Base-by-base conservation (phyloP, 2,797 vertebrate genomes). In the Sebastes iracundus region DNA sequence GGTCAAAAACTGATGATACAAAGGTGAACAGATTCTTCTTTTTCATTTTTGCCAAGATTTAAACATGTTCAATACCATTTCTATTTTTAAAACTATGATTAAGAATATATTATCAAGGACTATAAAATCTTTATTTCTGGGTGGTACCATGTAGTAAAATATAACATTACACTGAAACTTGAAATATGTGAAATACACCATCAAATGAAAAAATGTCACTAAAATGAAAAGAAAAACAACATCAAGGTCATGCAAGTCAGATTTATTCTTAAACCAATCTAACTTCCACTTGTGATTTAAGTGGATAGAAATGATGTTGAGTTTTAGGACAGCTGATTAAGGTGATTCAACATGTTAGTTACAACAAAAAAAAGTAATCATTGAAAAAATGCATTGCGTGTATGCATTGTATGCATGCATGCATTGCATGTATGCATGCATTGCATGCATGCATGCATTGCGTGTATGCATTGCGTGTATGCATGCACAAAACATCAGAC, bases 201-300 rank as follows among this genome's bases (percentile, higher is more conserved):
- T 62, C 12, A 46, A 62, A 22, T 14, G 32, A 49, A 30, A 14
- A 33, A 18, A 46, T 7, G 0, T 18, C 16, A 7, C 4, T 11
- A 52, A 72, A 59, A 70, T 25, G 2, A 25, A 28, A 61, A 46
- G 5, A 35, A 62, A 55, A 38, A 30, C 2, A 59, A 53, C 3
- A 58, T 3, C 9, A 25, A 11, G 0, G 2, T 65, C 4, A 13
- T 27, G 7, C 2, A 77, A 56, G 42, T 49, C 6, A 69, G 63
- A 81, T 91, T 93, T 91, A 92, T 93, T 90, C 79, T 82, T 27
- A 61, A 84, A 67, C 18, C 62, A 72, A 8, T 9, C 75, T 23
- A 61, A 25, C 2, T 35, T 67, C 20, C 22, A 79, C 8, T 62
- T 22, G 1, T 14, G 23, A 56, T 46, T 52, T 1, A 67, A 70